Evolutionary conservation across 2,797 vertebrate species (phyloP), one percentile per base, ranked within the genome.

Genomic region (Lophius americanus): DNA sequence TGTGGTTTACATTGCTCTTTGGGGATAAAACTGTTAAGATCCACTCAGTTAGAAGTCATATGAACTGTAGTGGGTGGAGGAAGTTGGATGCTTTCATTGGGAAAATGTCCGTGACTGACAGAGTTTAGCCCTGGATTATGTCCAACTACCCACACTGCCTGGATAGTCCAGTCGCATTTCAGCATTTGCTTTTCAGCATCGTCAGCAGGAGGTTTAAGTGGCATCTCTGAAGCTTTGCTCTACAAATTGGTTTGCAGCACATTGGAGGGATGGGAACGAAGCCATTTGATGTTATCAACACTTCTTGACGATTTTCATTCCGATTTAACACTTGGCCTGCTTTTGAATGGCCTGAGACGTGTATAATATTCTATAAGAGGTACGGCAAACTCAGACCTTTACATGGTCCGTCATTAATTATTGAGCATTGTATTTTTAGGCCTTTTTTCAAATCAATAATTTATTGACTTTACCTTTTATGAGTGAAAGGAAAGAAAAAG

Each of bases 291-390:
- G 46, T 55, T 77, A 79, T 80, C 66, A n/a, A 2, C 68, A 43
- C 10, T 76, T 82, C 80, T 66, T 60, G 47, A 36, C 36, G 53
- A 60, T 57, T 63, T 66, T 76, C 65, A 11, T 66, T 64, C 59
- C 60, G 57, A 33, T 74, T 76, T 69, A 81, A 83, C 84, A 83
- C 68, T 75, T 64, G 53, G 75, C 73, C 65, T 70, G 66, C 59
- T 81, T 83, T 23, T 67, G 49, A 79, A 63, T 47, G 36, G 35
- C 44, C 50, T 49, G 57, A n/a, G 53, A 12, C 69, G 6, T 56
- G 57, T 72, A 56, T 69, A 50, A 23, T 6, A 43, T 41, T 51
- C 4, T 4, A 35, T 54, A 47, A 63, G 7, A 49, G 56, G 35
- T 46, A 5, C 42, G 8, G 11, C 7, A 2, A 3, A 7, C 48